Percentiles rank a stretch among this genome's conserved stretches.
These are phyloP conservation scores for Sus scrofa DNA, from an alignment of 2,113 vertebrate species.

Conservation along the genomic window DNA sequence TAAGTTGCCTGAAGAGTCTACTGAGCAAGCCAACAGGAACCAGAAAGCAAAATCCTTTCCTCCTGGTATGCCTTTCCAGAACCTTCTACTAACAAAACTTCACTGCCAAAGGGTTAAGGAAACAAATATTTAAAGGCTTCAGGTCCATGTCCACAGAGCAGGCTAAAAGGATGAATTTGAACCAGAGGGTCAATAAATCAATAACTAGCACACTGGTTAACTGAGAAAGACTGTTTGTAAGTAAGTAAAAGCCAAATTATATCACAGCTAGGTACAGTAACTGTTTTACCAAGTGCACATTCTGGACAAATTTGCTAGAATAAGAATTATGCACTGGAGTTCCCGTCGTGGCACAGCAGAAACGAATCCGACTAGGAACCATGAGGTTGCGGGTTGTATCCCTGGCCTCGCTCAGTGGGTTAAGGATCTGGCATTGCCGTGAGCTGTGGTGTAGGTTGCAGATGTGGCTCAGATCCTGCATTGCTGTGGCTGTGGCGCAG, in stretches of 20 bases:
- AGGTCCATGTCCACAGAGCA: neutral
- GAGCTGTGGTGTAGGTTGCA: too few relatives aligned
- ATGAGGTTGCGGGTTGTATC: too few relatives aligned
- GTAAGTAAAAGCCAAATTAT: neutral
- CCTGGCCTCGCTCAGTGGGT: too few relatives aligned
- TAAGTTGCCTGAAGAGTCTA: neutral
- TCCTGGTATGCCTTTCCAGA: neutral
- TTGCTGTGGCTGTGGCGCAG: too few relatives aligned
- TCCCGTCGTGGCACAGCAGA: too few relatives aligned
- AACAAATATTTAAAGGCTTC: neutral
- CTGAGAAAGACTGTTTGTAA: conserved; percentile 37
- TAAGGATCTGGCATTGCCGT: too few relatives aligned
- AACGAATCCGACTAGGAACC: too few relatives aligned
- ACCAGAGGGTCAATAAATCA: conserved; percentile 25
- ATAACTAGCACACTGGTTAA: neutral
- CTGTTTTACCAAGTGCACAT: conserved; percentile 18
- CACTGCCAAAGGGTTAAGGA: neutral
- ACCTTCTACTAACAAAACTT: neutral
- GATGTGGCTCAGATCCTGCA: too few relatives aligned
- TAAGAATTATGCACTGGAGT: conserved; percentile 17
- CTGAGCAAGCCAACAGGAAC: neutral
- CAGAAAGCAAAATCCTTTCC: conserved; percentile 14
- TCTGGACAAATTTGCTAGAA: neutral
- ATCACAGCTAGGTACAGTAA: neutral
- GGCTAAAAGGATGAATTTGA: neutral